Evolutionary conservation across 2,113 vertebrate genomes (phyloP).

Genomic region (Pterophyllum scalare): DNA sequence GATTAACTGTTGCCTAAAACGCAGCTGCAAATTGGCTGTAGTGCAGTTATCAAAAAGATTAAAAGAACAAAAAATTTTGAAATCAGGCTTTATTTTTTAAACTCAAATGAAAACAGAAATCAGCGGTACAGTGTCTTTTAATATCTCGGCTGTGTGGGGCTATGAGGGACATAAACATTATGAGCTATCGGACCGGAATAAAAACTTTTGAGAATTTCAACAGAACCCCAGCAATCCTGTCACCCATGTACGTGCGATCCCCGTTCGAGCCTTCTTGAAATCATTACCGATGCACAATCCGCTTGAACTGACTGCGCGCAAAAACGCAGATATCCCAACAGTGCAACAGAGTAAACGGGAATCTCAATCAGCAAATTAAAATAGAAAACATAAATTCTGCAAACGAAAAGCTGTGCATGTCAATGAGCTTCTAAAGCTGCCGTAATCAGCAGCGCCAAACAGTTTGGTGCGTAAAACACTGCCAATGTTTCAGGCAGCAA

Average conservation of each 20-base stretch:
- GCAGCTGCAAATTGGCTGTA: background rate
- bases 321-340: background rate
- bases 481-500: constrained; percentile 52
- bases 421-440: background rate
- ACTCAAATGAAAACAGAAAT: background rate
- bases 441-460: constrained; percentile 4
- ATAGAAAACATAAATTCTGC: background rate
- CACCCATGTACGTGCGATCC: background rate
- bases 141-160: background rate
- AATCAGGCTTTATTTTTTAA: background rate
- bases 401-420: background rate
- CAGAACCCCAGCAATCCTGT: background rate
- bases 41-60: background rate
- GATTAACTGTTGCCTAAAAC: background rate
- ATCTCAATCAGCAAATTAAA: background rate
- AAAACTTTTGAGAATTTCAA: background rate
- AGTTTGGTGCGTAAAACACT: constrained; percentile 41
- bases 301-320: background rate
- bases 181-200: background rate
- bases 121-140: background rate
- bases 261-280: background rate
- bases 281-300: background rate
- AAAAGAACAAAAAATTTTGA: background rate
- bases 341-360: background rate
- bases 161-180: background rate